Conservation (phyloP, 2,797 vertebrate genomes). For the Tapirus indicus region DNA sequence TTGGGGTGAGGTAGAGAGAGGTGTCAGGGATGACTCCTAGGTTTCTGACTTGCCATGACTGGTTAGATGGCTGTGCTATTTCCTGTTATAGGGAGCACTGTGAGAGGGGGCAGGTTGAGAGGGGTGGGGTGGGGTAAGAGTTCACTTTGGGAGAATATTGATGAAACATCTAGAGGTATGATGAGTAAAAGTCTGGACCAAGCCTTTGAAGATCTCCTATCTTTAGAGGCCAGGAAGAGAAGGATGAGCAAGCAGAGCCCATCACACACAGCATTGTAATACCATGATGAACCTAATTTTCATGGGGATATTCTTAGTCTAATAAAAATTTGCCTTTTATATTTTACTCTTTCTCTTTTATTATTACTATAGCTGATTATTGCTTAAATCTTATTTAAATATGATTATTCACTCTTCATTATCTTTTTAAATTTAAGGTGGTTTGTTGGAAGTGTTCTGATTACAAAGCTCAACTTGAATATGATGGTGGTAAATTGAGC, state of each 20-base stretch:
- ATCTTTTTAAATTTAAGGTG: constrained; percentile 89
- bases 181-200: not conserved
- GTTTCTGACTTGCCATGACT: not conserved
- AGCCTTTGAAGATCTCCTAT: not conserved
- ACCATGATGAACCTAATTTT: not conserved
- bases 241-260: not conserved
- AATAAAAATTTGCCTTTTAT: constrained; percentile 2
- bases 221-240: not conserved
- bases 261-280: not conserved
- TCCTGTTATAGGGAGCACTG: not conserved
- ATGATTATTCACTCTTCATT: not conserved
- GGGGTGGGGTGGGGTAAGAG: not conserved
- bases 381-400: not conserved
- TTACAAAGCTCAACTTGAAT: constrained; percentile 95
- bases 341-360: not conserved
- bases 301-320: not conserved
- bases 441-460: constrained; percentile 99
- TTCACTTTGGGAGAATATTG: not conserved
- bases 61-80: not conserved
- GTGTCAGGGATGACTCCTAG: not conserved
- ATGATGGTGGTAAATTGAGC: constrained; percentile 94
- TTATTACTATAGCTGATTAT: not conserved
- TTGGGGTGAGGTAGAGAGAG: not conserved
- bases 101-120: not conserved
- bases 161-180: not conserved